Conservation (phyloP, 2,888 invertebrate species). For the Chaitophorus viminalis region DNA sequence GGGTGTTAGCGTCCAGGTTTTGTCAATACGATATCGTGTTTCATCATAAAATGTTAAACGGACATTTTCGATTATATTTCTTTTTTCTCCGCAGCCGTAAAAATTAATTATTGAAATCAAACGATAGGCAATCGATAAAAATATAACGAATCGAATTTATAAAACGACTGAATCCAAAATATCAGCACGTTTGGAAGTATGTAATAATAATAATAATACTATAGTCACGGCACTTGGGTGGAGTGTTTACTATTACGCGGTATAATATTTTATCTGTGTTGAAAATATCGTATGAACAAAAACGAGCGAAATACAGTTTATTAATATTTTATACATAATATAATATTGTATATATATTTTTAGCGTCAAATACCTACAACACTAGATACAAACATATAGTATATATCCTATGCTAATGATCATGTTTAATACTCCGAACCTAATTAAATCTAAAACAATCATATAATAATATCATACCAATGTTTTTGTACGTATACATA, state of each 20-base stretch:
- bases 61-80: neutral
- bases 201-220: too few species aligned
- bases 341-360: neutral
- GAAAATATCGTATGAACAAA: constrained; percentile 25
- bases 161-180: neutral
- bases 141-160: neutral
- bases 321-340: neutral
- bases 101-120: too few species aligned
- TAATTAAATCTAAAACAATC: constrained; percentile 44
- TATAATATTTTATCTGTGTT: neutral
- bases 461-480: constrained; percentile 8
- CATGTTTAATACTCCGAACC: constrained; percentile 14
- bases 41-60: neutral
- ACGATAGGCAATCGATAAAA: neutral
- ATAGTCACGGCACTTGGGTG: neutral
- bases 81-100: neutral
- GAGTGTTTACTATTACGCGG: neutral
- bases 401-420: constrained; percentile 6
- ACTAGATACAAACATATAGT: neutral
- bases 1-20: neutral
- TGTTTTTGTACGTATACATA: constrained; percentile 37
- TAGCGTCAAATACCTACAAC: constrained; percentile 12
- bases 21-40: neutral
- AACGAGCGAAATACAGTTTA: neutral
- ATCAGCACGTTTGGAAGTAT: neutral